These are phyloP conservation scores for Thecocarcelia acutangulata DNA, from an alignment of 2,888 invertebrate genomes.

Conservation along the genomic window DNA sequence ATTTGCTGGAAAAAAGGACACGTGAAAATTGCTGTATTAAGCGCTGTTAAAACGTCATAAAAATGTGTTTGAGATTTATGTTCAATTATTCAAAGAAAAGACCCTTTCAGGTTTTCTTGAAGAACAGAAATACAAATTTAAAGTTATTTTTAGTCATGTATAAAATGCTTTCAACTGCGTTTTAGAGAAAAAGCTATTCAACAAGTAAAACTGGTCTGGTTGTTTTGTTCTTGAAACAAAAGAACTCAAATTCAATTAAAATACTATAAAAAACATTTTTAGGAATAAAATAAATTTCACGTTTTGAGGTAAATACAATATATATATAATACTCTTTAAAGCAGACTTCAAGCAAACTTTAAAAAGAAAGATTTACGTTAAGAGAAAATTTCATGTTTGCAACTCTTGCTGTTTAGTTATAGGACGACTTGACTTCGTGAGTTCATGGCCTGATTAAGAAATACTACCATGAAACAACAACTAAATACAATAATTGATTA, in stretches of 20 bases:
- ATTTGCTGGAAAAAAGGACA: constrained; percentile 70
- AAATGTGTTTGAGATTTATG: constrained; percentile 61
- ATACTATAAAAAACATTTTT: neutral
- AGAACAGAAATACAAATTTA: constrained; percentile 11
- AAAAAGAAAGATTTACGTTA: too few species aligned
- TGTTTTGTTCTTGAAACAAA: neutral
- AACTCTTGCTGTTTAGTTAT: too few species aligned
- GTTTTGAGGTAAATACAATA: too few species aligned
- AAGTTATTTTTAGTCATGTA: constrained; percentile 32
- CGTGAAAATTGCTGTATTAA: constrained; percentile 80
- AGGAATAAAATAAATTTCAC: too few species aligned
- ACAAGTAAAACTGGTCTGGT: constrained; percentile 59
- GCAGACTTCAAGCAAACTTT: too few species aligned
- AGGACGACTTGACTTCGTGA: too few species aligned
- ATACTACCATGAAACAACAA: too few species aligned
- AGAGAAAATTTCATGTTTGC: too few species aligned
- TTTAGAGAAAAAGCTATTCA: constrained; percentile 34
- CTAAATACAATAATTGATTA: too few species aligned
- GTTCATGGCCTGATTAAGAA: too few species aligned
- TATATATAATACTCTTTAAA: too few species aligned
- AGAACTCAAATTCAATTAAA: constrained; percentile 13
- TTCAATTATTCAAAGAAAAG: neutral
- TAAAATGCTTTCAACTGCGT: constrained; percentile 2
- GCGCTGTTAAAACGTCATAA: constrained; percentile 78
- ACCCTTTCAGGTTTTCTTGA: constrained; percentile 16